These are phyloP conservation scores for Belonocnema kinseyi DNA, from an alignment of 1,140 invertebrate genomes.

Conservation along the genomic window DNA sequence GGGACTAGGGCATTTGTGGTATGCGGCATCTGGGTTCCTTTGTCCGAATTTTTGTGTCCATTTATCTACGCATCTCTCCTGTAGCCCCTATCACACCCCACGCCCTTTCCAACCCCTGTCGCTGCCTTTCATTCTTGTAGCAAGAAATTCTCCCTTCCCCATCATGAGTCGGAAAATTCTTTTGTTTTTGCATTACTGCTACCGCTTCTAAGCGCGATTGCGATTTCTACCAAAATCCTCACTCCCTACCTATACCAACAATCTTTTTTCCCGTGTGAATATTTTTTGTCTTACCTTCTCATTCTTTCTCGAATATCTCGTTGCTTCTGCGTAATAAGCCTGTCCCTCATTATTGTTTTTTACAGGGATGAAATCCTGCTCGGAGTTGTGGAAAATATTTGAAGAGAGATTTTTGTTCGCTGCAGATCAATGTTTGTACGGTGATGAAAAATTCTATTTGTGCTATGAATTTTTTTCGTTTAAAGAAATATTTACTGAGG, in stretches of 20 bases:
- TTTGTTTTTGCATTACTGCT: constrained; percentile 46
- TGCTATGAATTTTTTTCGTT: too few species aligned
- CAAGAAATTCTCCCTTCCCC: constrained; percentile 37
- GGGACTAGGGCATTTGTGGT: constrained; percentile 57
- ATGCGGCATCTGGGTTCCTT: constrained; percentile 60
- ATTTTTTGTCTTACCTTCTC: constrained; percentile 44
- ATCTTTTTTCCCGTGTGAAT: constrained; percentile 28
- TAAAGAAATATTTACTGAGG: too few species aligned
- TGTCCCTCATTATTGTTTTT: neutral
- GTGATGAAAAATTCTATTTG: too few species aligned
- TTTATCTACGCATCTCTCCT: constrained; percentile 57
- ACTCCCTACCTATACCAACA: neutral
- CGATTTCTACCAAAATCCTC: constrained; percentile 54
- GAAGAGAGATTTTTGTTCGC: too few species aligned
- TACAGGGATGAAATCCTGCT: too few species aligned
- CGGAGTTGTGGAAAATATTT: too few species aligned
- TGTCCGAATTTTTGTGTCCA: constrained; percentile 67
- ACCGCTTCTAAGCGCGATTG: constrained; percentile 55
- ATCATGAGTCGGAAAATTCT: constrained; percentile 42
- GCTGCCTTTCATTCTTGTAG: constrained; percentile 54
- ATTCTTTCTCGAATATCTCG: constrained; percentile 7
- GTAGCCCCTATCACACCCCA: constrained; percentile 29
- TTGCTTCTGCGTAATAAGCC: constrained; percentile 11
- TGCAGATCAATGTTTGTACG: too few species aligned
- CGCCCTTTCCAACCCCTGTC: constrained; percentile 44